A percentile compares a stretch with the other conserved stretches of the same genome.
phyloP scores from a whole-genome alignment of 2,797 vertebrate species.

The Thunnus albacares region DNA sequence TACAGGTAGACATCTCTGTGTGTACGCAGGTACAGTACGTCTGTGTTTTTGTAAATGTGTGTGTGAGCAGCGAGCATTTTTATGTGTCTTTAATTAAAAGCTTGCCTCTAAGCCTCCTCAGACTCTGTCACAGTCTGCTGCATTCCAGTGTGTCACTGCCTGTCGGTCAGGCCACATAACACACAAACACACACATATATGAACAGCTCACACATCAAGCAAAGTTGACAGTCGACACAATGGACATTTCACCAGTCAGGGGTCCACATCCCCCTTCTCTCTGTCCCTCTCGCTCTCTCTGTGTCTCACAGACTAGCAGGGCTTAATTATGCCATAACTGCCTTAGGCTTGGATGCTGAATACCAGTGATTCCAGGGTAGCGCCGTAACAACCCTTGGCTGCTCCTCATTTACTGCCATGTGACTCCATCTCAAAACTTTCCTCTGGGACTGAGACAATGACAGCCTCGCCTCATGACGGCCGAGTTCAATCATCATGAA shows the following conservation, averaged over 20 bases:
- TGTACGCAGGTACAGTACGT: slow-evolving; percentile 13
- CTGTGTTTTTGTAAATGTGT: slow-evolving; percentile 30
- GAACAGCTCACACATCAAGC: slow-evolving; percentile 58
- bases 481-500: slow-evolving; percentile 16
- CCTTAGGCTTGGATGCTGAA: slow-evolving; percentile 62
- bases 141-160: slow-evolving; percentile 58
- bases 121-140: slow-evolving; percentile 55
- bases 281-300: slow-evolving; percentile 8
- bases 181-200: slow-evolving; percentile 36
- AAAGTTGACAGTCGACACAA: slow-evolving; percentile 76
- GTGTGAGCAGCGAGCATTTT: slow-evolving; percentile 31
- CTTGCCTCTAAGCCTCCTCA: slow-evolving; percentile 46
- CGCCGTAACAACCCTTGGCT: slow-evolving; percentile 65
- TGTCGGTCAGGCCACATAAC: slow-evolving; percentile 45
- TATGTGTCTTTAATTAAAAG: slow-evolving; percentile 68
- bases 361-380: slow-evolving; percentile 69
- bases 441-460: slow-evolving; percentile 21
- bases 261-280: slow-evolving; percentile 64
- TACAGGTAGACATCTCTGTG: slow-evolving; percentile 26
- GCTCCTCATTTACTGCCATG: slow-evolving; percentile 30
- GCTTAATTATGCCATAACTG: slow-evolving; percentile 76
- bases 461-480: slow-evolving; percentile 5
- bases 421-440: slow-evolving; percentile 27
- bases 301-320: slow-evolving; percentile 45
- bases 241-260: slow-evolving; percentile 70